phyloP scores from a whole-genome alignment of 2,888 invertebrate species.

The Drosophila engyochracea region DNA sequence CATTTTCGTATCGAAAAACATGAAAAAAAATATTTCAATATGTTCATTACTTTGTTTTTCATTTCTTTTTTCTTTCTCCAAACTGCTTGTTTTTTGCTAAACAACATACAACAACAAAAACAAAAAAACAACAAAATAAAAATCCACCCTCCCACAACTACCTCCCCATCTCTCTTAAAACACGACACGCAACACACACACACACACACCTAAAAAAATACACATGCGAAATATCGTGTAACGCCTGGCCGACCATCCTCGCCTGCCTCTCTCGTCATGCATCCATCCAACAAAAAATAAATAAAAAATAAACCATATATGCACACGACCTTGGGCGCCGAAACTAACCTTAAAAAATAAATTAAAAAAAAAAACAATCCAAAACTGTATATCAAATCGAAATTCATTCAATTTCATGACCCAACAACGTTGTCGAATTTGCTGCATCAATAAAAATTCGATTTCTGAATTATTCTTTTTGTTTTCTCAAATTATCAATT shows the following conservation, averaged over 20 bases:
- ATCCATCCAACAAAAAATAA: conserved; percentile 39
- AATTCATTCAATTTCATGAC: conserved; percentile 29
- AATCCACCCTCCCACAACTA: conserved; percentile 7
- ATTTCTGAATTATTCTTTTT: conserved; percentile 57
- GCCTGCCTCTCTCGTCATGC: conserved; percentile 58
- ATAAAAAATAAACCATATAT: conserved; percentile 14
- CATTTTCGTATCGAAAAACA: conserved; percentile 54
- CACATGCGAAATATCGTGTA: conserved; percentile 42
- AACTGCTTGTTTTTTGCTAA: conserved; percentile 80
- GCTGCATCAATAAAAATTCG: conserved; percentile 32
- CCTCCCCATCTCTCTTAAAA: conserved; percentile 31
- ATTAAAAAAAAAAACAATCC: background rate
- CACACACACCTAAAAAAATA: background rate
- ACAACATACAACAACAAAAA: conserved; percentile 65
- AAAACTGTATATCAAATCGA: conserved; percentile 29
- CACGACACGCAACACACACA: conserved; percentile 23
- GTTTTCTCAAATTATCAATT: conserved; percentile 59
- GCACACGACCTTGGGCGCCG: conserved; percentile 54
- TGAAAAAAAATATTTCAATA: conserved; percentile 72
- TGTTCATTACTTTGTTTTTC: conserved; percentile 80
- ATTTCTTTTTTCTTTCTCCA: conserved; percentile 80
- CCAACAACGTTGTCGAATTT: conserved; percentile 4
- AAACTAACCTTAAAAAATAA: conserved; percentile 22
- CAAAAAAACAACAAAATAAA: conserved; percentile 46
- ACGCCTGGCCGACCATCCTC: conserved; percentile 57